phyloP scores from a whole-genome alignment of 2,888 invertebrate genomes.

The Lasioglossum villosulum region DNA sequence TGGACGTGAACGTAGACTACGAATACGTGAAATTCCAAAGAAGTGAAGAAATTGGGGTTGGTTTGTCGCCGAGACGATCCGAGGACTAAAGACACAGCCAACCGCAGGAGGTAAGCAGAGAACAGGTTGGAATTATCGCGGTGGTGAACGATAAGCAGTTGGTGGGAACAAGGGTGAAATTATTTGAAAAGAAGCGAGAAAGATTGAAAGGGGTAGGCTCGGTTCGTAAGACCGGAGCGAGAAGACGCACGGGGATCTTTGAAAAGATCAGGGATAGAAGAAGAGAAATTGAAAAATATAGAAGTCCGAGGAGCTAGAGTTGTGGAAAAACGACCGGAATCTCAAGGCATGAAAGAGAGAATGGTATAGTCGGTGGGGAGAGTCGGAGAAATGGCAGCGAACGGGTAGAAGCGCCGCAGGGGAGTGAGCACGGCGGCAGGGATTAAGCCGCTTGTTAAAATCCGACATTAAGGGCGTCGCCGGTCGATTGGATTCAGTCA shows the following conservation, averaged over 20 bases:
- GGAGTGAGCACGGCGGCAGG: constrained; percentile 26
- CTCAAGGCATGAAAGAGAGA: constrained; percentile 22
- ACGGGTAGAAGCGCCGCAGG: background rate
- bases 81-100: background rate
- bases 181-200: constrained; percentile 6
- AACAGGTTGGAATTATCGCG: background rate
- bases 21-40: background rate
- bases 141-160: constrained; percentile 4
- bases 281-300: constrained; percentile 7
- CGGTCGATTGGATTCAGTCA: constrained; percentile 79
- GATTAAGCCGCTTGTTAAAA: constrained; percentile 71
- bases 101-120: background rate
- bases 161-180: background rate
- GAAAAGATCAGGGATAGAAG: constrained; percentile 1
- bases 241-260: background rate
- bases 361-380: background rate
- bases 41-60: background rate
- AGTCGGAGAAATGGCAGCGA: background rate
- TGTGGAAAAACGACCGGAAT: background rate
- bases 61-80: background rate
- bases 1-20: background rate
- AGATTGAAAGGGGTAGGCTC: constrained; percentile 6
- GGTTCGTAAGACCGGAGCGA: background rate
- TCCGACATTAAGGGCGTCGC: constrained; percentile 75
- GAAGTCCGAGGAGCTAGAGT: background rate